Conservation (phyloP, 2,888 invertebrate species). For the Drosophila hawaiiensis region DNA sequence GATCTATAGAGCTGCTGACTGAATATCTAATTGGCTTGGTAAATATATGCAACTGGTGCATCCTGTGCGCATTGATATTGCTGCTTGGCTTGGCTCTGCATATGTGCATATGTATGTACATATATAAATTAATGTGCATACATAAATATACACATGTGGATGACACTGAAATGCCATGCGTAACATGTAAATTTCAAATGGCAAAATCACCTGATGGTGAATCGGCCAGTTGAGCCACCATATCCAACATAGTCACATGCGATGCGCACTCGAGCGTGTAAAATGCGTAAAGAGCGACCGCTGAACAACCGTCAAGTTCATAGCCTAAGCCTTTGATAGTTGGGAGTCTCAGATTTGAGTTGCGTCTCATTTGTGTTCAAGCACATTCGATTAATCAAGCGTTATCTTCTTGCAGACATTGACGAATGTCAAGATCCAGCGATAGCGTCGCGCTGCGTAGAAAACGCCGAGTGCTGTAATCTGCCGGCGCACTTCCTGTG, state of each 20-base stretch:
- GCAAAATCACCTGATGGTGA: conserved; percentile 23
- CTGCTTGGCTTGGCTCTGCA: conserved; percentile 40
- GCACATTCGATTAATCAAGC: conserved; percentile 64
- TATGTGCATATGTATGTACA: background rate
- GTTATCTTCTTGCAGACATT: conserved; percentile 88
- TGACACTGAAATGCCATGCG: conserved; percentile 81
- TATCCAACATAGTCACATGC: conserved; percentile 16
- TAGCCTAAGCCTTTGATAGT: conserved; percentile 57
- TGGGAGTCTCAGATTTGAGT: conserved; percentile 39
- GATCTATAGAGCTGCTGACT: background rate
- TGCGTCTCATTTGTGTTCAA: conserved; percentile 55
- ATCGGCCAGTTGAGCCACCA: background rate
- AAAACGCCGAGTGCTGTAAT: conserved; percentile 97
- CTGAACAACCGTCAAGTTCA: conserved; percentile 33
- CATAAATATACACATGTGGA: conserved; percentile 26
- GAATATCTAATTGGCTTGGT: conserved; percentile 22
- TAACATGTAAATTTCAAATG: conserved; percentile 68
- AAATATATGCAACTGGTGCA: conserved; percentile 76
- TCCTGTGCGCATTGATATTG: conserved; percentile 76
- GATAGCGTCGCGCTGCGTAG: conserved; percentile 93
- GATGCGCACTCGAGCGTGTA: conserved; percentile 63
- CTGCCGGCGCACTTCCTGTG: conserved; percentile 97
- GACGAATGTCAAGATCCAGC: conserved; percentile 97
- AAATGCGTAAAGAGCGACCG: conserved; percentile 63
- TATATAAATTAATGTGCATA: conserved; percentile 7